Conservation (phyloP, 2,797 vertebrate genomes). For the Eulemur albifrons region DNA sequence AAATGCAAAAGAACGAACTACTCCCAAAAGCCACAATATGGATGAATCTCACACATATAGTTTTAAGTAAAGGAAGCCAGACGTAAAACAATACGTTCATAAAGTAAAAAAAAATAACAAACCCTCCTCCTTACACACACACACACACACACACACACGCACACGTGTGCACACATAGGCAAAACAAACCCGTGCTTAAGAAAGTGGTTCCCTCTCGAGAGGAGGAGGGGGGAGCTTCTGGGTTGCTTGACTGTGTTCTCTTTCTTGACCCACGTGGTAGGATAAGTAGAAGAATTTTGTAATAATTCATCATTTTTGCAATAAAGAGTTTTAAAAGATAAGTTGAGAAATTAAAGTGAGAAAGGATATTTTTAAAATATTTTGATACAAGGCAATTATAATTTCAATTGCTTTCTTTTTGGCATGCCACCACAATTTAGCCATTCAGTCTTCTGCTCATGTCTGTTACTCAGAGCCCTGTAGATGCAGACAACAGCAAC, state of each 20-base stretch:
- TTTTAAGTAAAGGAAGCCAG: background rate
- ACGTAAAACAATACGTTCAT: background rate
- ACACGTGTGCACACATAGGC: background rate
- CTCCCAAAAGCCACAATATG: background rate
- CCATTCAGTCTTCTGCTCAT: background rate
- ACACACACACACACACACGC: background rate
- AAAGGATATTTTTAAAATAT: background rate
- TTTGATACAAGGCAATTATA: background rate
- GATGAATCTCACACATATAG: background rate
- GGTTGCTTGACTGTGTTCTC: background rate
- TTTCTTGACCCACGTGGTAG: background rate
- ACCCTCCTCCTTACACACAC: background rate
- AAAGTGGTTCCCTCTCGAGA: background rate
- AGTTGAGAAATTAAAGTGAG: background rate
- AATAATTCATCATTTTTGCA: background rate
- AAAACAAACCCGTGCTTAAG: background rate
- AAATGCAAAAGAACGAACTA: background rate
- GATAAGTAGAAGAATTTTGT: background rate
- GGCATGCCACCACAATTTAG: too few species aligned
- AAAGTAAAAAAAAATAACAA: background rate
- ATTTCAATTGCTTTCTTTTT: background rate
- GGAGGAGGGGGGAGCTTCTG: background rate
- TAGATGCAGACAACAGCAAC: background rate
- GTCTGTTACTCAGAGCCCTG: background rate
- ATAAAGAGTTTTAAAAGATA: background rate